A percentile compares a stretch with the other conserved stretches of the same genome.
These are phyloP conservation scores for Eupithecia abbreviata DNA, from an alignment of 2,888 invertebrate genomes.

Conservation along the genomic window DNA sequence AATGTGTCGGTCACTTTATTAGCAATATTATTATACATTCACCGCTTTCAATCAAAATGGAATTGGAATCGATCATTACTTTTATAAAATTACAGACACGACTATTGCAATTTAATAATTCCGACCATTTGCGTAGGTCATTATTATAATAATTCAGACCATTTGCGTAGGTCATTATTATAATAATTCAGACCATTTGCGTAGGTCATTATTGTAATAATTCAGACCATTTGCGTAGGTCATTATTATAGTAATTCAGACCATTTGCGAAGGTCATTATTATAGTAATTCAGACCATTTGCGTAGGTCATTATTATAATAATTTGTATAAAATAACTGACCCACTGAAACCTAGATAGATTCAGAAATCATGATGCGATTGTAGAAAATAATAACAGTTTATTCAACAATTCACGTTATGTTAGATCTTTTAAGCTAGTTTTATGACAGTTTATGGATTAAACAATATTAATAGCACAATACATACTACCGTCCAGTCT, in stretches of 20 bases:
- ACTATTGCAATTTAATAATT: not conserved
- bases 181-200: too few species aligned
- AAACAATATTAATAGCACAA: slow-evolving; percentile 60
- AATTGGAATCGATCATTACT: not conserved
- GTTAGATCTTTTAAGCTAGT: not conserved
- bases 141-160: too few species aligned
- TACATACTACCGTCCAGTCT: slow-evolving; percentile 59
- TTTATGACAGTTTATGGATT: slow-evolving; percentile 54
- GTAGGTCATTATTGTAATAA: too few species aligned
- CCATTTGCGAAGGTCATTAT: too few species aligned
- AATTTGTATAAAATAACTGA: not conserved
- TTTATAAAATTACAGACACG: not conserved
- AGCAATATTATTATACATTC: not conserved
- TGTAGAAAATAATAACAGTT: not conserved
- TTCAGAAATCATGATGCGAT: not conserved
- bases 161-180: too few species aligned
- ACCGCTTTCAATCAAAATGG: not conserved
- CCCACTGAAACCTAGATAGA: not conserved
- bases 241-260: too few species aligned
- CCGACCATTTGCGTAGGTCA: not conserved
- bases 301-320: too few species aligned
- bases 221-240: too few species aligned
- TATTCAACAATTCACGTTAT: not conserved
- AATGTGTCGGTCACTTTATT: not conserved
- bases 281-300: too few species aligned